Evolutionary conservation across 2,888 invertebrate genomes (phyloP).

Genomic region (Polylopha cassiicola): DNA sequence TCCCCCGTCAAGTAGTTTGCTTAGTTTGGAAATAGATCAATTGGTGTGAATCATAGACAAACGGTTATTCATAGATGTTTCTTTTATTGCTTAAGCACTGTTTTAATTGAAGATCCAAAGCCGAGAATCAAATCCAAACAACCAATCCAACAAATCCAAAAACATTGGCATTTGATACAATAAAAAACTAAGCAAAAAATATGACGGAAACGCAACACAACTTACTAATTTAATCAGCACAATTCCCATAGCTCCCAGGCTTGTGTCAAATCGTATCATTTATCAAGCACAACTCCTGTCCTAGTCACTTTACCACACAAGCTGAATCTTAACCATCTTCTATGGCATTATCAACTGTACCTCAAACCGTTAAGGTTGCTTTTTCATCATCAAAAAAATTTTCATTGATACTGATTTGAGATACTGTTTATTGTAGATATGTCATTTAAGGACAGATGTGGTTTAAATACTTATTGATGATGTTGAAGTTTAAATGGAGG

Average conservation of each 20-base stretch:
- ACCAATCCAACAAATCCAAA: no score
- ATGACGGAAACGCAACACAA: constrained; percentile 34
- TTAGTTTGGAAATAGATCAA: no score
- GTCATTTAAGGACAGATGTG: constrained; percentile 52
- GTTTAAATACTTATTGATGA: constrained; percentile 60
- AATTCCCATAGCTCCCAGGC: constrained; percentile 43
- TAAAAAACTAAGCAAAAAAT: constrained; percentile 17
- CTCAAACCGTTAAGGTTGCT: background rate
- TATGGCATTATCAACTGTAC: constrained; percentile 6
- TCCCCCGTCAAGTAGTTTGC: no score
- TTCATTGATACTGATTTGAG: constrained; percentile 6
- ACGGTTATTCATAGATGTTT: no score
- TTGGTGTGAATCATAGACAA: no score
- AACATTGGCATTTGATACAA: constrained; percentile 11
- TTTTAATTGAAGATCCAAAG: no score
- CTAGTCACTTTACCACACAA: constrained; percentile 39
- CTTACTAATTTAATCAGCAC: constrained; percentile 40
- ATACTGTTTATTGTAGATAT: constrained; percentile 42
- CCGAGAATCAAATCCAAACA: no score
- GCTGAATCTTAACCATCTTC: background rate
- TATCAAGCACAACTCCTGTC: constrained; percentile 43
- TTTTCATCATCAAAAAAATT: background rate
- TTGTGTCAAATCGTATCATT: constrained; percentile 47
- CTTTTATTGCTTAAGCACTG: no score
- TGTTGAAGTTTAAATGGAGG: constrained; percentile 43